Evolutionary conservation across 2,113 vertebrate species (phyloP).

Genomic region (Jaculus jaculus): DNA sequence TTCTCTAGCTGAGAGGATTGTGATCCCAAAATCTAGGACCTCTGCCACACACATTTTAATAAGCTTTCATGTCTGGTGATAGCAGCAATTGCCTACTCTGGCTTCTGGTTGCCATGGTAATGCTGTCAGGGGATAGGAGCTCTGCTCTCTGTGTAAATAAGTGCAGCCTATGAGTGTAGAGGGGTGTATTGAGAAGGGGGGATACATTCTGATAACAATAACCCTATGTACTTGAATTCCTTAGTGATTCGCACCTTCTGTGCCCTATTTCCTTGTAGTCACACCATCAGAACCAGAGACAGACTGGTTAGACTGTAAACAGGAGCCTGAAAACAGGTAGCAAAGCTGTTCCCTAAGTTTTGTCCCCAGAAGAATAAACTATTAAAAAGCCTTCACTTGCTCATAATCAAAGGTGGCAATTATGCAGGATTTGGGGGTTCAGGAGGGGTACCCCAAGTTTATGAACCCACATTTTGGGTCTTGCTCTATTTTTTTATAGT

Average conservation of each 20-base stretch:
- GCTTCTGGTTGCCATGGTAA: constrained; percentile 54
- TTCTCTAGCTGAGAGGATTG: neutral
- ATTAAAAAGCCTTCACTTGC: neutral
- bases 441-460: neutral
- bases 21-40: neutral
- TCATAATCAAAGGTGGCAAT: neutral
- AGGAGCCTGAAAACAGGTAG: neutral
- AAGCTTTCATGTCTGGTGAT: constrained; percentile 31
- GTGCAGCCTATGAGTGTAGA: neutral
- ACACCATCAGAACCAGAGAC: neutral
- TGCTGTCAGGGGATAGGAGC: neutral
- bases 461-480: neutral
- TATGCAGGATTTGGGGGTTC: neutral
- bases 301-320: neutral
- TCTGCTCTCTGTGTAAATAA: constrained; percentile 11
- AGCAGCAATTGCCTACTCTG: neutral
- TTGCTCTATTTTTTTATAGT: too few relatives aligned
- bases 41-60: neutral
- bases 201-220: neutral
- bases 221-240: neutral
- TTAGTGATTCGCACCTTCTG: neutral
- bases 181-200: neutral
- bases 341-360: neutral
- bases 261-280: neutral
- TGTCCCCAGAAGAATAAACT: neutral